Evolutionary conservation across 2,797 vertebrate species (phyloP).

Genomic region (Cottoperca gobio): DNA sequence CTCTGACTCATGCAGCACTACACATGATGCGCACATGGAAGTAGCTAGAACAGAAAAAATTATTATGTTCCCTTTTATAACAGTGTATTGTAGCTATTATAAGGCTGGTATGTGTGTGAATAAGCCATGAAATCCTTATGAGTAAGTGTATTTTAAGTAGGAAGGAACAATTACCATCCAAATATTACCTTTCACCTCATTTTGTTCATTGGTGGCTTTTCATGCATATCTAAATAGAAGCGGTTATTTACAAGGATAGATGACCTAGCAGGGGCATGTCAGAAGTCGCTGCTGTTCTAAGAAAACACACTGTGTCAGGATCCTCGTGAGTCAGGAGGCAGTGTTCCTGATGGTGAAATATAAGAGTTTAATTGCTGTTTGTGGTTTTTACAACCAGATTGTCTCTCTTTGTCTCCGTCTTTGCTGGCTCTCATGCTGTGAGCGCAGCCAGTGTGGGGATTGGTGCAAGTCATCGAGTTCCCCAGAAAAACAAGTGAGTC

Average conservation of each 20-base stretch:
- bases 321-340: slow-evolving; percentile 59
- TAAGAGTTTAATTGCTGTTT: slow-evolving; percentile 76
- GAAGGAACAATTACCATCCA: slow-evolving; percentile 26
- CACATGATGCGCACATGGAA: slow-evolving; percentile 25
- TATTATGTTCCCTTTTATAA: background rate
- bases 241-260: slow-evolving; percentile 63
- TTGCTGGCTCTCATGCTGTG: slow-evolving; percentile 56
- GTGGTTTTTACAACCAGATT: slow-evolving; percentile 71
- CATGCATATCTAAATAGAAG: slow-evolving; percentile 43
- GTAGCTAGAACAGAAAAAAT: background rate
- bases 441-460: slow-evolving; percentile 57
- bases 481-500: slow-evolving; percentile 87
- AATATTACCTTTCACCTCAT: slow-evolving; percentile 71
- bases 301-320: slow-evolving; percentile 47
- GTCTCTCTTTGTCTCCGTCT: slow-evolving; percentile 51
- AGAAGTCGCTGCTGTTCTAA: slow-evolving; percentile 70
- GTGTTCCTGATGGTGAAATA: slow-evolving; percentile 69
- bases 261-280: slow-evolving; percentile 64
- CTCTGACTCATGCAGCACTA: slow-evolving; percentile 56
- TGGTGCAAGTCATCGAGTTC: slow-evolving; percentile 77
- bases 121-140: slow-evolving; percentile 14
- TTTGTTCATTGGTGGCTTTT: slow-evolving; percentile 43
- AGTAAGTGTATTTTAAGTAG: slow-evolving; percentile 3
- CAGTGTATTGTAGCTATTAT: slow-evolving; percentile 11
- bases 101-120: background rate